phyloP scores from a whole-genome alignment of 2,113 vertebrate genomes.

The Empidonax alnorum region DNA sequence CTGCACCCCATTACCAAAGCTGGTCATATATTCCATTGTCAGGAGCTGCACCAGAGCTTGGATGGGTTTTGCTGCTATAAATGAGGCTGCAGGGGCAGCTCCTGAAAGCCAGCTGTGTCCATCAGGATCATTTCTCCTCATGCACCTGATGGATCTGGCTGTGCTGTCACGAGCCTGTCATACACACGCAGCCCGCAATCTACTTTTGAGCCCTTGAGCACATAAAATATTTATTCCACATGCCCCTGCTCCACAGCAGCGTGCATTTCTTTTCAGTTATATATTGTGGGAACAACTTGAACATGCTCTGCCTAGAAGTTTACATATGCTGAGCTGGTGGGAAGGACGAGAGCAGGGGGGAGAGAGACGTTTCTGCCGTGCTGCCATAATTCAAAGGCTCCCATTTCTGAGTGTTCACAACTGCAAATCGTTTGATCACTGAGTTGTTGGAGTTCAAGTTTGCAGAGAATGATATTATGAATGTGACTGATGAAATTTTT shows the following conservation, averaged over 20 bases:
- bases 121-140: background rate
- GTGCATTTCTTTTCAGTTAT: background rate
- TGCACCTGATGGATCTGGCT: conserved; percentile 5
- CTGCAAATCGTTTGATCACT: background rate
- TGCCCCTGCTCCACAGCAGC: background rate
- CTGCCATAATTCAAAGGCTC: conserved; percentile 11
- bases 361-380: background rate
- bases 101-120: background rate
- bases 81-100: background rate
- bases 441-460: background rate
- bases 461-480: background rate
- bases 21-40: conserved; percentile 3
- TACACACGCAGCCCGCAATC: background rate
- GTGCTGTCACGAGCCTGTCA: background rate
- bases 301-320: background rate
- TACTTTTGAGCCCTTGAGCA: background rate
- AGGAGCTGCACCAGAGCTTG: background rate
- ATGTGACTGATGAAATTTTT: background rate
- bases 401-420: conserved; percentile 22
- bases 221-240: background rate
- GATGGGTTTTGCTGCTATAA: background rate
- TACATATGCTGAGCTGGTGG: background rate
- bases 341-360: background rate
- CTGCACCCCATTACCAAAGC: background rate
- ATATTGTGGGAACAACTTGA: conserved; percentile 28